Percentiles rank a stretch among this genome's conserved stretches.
phyloP scores from a whole-genome alignment of 2,888 invertebrate genomes.

The Nowickia ferox region DNA sequence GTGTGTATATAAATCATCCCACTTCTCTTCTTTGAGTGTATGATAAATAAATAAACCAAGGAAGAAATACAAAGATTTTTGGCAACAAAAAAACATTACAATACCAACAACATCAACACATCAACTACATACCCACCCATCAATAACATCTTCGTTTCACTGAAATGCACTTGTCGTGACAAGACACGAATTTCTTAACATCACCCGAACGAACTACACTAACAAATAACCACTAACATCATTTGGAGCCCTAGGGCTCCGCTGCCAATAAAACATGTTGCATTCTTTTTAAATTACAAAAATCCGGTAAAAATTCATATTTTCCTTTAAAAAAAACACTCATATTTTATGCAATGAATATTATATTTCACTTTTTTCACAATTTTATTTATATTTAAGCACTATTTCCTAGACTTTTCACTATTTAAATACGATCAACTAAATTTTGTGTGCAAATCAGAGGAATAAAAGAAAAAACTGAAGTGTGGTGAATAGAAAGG shows the following conservation, averaged over 20 bases:
- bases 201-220: not conserved
- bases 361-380: conserved; percentile 21
- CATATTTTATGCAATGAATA: not conserved
- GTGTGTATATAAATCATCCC: no score
- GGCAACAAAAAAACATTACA: no score
- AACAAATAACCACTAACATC: not conserved
- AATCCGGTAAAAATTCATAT: not conserved
- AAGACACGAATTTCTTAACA: not conserved
- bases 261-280: not conserved
- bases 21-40: no score
- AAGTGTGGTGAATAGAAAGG: not conserved
- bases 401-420: conserved; percentile 9
- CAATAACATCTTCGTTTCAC: conserved; percentile 1
- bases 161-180: not conserved
- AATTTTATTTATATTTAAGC: not conserved
- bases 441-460: not conserved
- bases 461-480: not conserved
- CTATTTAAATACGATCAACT: not conserved
- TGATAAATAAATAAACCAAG: no score
- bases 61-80: no score
- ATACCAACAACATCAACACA: not conserved
- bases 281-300: not conserved
- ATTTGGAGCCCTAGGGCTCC: conserved; percentile 11
- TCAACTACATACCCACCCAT: not conserved
- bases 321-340: conserved; percentile 19